Conservation (phyloP, 2,888 invertebrate genomes). For the Gasteruption jaculator region DNA sequence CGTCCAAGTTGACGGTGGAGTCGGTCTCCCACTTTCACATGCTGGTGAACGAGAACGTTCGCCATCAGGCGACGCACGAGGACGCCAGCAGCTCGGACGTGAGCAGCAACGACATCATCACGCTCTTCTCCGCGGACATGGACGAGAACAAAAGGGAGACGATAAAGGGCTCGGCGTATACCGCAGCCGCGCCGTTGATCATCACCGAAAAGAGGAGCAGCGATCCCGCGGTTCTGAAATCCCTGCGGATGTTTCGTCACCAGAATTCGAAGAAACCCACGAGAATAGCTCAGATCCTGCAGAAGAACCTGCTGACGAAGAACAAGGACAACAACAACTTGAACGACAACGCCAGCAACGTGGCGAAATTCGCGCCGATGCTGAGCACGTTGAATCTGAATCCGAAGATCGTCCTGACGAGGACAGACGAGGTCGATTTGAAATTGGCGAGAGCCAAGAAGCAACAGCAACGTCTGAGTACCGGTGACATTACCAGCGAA, state of each 20-base stretch:
- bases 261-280: conserved; percentile 41
- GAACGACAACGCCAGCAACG: conserved; percentile 21
- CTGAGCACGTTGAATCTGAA: conserved; percentile 50
- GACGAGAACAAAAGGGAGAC: conserved; percentile 48
- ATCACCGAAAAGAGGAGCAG: conserved; percentile 50
- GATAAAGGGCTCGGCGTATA: conserved; percentile 44
- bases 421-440: conserved; percentile 42
- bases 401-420: conserved; percentile 50
- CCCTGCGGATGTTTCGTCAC: conserved; percentile 55
- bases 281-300: conserved; percentile 33
- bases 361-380: conserved; percentile 44
- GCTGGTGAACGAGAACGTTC: conserved; percentile 43
- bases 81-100: conserved; percentile 41
- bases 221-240: conserved; percentile 56
- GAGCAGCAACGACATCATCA: conserved; percentile 46
- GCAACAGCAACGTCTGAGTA: conserved; percentile 33
- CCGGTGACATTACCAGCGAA: conserved; percentile 41
- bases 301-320: conserved; percentile 36
- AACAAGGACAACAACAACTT: conserved; percentile 30
- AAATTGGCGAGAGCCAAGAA: conserved; percentile 36
- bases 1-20: conserved; percentile 52
- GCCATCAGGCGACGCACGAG: conserved; percentile 32
- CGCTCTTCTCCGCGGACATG: conserved; percentile 46
- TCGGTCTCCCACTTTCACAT: conserved; percentile 44
- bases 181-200: conserved; percentile 42